phyloP scores from a whole-genome alignment of 1,140 invertebrate species.

The Yoshiicerus persimilis region DNA sequence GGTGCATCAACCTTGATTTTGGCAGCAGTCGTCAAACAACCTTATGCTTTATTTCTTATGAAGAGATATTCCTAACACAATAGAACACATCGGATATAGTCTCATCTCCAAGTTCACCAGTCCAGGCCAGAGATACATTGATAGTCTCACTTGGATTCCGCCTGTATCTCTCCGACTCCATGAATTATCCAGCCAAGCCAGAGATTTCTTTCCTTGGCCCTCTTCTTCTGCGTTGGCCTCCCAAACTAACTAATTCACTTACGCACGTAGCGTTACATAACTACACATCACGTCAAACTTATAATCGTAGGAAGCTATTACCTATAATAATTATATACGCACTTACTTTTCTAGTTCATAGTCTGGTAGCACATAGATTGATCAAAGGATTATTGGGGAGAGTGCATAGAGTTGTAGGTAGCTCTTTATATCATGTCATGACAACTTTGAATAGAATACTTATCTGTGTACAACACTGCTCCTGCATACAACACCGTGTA shows the following conservation, averaged over 20 bases:
- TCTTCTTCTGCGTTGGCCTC: neutral
- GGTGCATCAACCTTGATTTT: constrained; percentile 40
- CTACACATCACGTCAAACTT: neutral
- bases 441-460: neutral
- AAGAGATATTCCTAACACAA: neutral
- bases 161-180: neutral
- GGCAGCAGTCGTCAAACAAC: constrained; percentile 29
- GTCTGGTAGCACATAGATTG: too few species aligned
- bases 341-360: neutral
- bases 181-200: neutral
- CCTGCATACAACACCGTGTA: neutral
- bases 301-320: neutral
- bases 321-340: neutral
- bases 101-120: neutral
- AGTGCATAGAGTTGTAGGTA: neutral
- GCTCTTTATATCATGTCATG: neutral
- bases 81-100: neutral
- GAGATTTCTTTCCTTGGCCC: neutral
- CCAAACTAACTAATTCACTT: neutral
- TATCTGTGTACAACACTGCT: neutral
- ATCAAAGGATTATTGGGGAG: neutral
- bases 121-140: neutral
- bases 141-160: neutral
- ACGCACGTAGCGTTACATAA: neutral
- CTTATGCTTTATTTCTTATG: neutral